Conservation (phyloP, 2,888 invertebrate species). For the Adelphocoris suturalis region DNA sequence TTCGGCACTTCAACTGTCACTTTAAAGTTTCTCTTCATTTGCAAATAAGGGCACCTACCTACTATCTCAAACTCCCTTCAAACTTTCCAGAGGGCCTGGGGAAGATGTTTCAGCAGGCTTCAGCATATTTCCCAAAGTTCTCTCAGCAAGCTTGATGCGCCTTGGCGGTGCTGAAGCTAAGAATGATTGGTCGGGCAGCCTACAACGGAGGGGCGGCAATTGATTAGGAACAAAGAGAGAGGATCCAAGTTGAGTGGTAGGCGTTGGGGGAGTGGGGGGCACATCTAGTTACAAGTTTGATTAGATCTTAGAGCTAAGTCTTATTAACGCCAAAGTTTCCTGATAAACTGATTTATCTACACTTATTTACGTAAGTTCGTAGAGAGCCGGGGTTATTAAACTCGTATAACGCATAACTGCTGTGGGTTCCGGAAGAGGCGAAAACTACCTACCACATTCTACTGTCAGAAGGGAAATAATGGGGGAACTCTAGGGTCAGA, state of each 20-base stretch:
- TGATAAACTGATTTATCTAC: slow-evolving; percentile 65
- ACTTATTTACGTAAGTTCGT: slow-evolving; percentile 48
- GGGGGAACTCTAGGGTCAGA: neutral
- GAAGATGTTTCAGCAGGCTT: neutral
- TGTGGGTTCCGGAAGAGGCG: too few species aligned
- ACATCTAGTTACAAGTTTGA: slow-evolving; percentile 70
- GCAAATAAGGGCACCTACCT: neutral
- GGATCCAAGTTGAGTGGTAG: neutral
- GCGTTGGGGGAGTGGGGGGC: neutral
- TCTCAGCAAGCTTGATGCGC: slow-evolving; percentile 20
- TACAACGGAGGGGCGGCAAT: slow-evolving; percentile 23
- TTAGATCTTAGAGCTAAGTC: slow-evolving; percentile 69
- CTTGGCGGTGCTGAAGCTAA: slow-evolving; percentile 34
- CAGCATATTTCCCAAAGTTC: slow-evolving; percentile 22
- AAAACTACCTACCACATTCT: neutral
- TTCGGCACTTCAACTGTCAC: neutral
- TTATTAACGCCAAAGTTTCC: slow-evolving; percentile 67
- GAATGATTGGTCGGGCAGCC: slow-evolving; percentile 52
- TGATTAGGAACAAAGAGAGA: slow-evolving; percentile 49
- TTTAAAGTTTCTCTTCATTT: neutral
- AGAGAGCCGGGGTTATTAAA: neutral
- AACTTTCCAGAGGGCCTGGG: neutral
- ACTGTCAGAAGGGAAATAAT: slow-evolving; percentile 27
- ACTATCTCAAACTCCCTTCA: neutral
- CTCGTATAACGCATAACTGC: neutral